These are phyloP conservation scores for Oreochromis spilurus DNA, from an alignment of 2,113 vertebrate genomes.

Conservation along the genomic window DNA sequence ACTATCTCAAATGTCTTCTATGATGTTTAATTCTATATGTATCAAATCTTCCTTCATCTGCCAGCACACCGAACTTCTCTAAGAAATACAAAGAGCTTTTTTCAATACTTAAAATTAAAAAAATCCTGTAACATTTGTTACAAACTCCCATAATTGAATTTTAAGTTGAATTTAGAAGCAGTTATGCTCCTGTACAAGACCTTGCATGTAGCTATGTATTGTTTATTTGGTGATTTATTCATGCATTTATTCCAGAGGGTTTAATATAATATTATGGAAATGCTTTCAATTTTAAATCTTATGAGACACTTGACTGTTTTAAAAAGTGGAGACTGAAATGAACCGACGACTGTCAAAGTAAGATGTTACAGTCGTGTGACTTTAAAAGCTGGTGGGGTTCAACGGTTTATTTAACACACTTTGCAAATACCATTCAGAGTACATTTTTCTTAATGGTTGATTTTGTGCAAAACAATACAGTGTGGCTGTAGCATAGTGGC, in stretches of 20 bases:
- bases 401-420: not conserved
- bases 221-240: not conserved
- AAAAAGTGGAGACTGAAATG: not conserved
- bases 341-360: not conserved
- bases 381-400: not conserved
- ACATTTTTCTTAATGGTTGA: not conserved
- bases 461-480: not conserved
- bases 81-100: not conserved
- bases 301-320: not conserved
- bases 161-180: not conserved
- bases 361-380: not conserved
- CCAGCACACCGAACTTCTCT: not conserved
- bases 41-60: not conserved
- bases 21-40: not conserved
- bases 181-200: not conserved
- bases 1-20: not conserved
- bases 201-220: not conserved
- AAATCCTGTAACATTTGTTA: not conserved
- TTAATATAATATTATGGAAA: not conserved
- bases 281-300: not conserved
- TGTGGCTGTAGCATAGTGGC: not conserved
- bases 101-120: not conserved
- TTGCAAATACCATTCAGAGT: not conserved
- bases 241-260: not conserved
- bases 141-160: not conserved